phyloP scores from a whole-genome alignment of 2,113 vertebrate genomes.

The Gnathonemus echidnorhynchus region DNA sequence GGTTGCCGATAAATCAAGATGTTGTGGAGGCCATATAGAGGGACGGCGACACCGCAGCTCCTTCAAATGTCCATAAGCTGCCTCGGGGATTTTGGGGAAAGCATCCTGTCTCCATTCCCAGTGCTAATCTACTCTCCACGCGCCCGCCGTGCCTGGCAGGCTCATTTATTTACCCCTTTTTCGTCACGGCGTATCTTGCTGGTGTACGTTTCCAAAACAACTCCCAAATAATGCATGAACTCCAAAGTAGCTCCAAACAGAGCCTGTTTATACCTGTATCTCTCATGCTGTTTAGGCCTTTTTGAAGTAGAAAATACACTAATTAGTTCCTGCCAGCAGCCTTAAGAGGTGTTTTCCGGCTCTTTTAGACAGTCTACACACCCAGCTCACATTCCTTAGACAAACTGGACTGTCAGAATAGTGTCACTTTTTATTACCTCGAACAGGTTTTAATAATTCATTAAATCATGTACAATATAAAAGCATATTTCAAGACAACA shows the following conservation, averaged over 20 bases:
- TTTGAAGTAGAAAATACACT: background rate
- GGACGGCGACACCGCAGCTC: background rate
- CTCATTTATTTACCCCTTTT: background rate
- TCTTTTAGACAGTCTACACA: background rate
- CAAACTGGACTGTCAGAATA: background rate
- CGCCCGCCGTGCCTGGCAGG: background rate
- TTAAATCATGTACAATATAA: background rate
- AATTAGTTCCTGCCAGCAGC: background rate
- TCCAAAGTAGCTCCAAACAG: background rate
- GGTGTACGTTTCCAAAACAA: background rate
- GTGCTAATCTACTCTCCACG: background rate
- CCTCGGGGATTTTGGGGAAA: background rate
- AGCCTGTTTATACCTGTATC: background rate
- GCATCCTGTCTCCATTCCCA: background rate
- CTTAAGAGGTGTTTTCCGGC: background rate
- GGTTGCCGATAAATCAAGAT: background rate
- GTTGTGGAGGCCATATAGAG: background rate
- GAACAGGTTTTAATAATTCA: background rate
- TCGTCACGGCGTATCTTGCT: background rate
- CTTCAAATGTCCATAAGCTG: background rate
- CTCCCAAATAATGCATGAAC: background rate
- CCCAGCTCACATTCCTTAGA: background rate
- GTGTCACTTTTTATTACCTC: background rate
- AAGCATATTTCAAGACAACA: background rate
- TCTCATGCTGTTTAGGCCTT: background rate